These are phyloP conservation scores for Tetramorium bicarinatum DNA, from an alignment of 2,888 invertebrate genomes.

Conservation along the genomic window DNA sequence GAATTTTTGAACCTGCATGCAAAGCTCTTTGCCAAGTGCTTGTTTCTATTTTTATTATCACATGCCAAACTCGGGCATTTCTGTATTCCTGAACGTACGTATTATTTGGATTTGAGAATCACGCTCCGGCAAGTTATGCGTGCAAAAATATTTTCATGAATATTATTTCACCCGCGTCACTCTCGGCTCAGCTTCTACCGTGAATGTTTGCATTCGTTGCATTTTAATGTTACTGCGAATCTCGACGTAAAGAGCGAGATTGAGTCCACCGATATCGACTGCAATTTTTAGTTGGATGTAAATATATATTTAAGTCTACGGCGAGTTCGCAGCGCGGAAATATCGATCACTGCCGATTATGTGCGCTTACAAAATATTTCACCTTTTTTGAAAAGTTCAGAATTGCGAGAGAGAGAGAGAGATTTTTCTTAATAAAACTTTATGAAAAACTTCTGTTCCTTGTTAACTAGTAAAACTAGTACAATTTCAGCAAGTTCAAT, in stretches of 20 bases:
- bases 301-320: slow-evolving; percentile 40
- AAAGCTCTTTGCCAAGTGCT: neutral
- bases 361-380: neutral
- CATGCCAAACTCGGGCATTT: neutral
- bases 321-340: slow-evolving; percentile 21
- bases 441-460: neutral
- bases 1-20: neutral
- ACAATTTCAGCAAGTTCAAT: neutral
- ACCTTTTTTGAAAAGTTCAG: neutral
- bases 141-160: slow-evolving; percentile 52
- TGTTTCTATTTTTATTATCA: slow-evolving; percentile 34
- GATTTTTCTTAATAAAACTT: slow-evolving; percentile 14
- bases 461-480: neutral
- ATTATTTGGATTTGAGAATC: slow-evolving; percentile 32
- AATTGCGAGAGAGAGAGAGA: neutral
- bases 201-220: slow-evolving; percentile 46
- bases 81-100: slow-evolving; percentile 15
- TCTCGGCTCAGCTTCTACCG: slow-evolving; percentile 18
- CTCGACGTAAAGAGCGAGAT: slow-evolving; percentile 35
- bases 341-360: slow-evolving; percentile 14
- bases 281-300: slow-evolving; percentile 39
- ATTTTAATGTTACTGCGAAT: slow-evolving; percentile 47
- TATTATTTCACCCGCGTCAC: slow-evolving; percentile 26
- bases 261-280: slow-evolving; percentile 45
- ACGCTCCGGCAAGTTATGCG: neutral